A percentile compares a stretch with the other conserved stretches of the same genome.
Evolutionary conservation across 2,888 invertebrate genomes (phyloP).

Genomic region (Entomobrya proxima): DNA sequence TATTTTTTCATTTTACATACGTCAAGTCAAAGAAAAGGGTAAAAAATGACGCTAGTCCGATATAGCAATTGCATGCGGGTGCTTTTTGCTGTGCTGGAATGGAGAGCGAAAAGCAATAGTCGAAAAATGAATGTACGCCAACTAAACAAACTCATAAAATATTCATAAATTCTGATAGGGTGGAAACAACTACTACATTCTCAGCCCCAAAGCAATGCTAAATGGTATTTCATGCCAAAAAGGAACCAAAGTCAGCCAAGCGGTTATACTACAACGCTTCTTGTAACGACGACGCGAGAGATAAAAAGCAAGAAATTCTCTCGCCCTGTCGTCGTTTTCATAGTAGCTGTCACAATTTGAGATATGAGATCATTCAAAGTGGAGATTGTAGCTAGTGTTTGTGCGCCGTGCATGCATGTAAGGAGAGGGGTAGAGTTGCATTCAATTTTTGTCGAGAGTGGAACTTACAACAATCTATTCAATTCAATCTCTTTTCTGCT

Average conservation of each 20-base stretch:
- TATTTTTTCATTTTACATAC: conserved; percentile 23
- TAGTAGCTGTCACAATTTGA: conserved; percentile 66
- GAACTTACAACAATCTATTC: conserved; percentile 37
- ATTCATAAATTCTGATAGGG: conserved; percentile 54
- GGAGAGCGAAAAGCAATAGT: background rate
- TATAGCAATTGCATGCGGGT: background rate
- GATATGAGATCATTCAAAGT: conserved; percentile 66
- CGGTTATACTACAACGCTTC: background rate
- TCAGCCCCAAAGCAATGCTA: background rate
- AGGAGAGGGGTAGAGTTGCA: background rate
- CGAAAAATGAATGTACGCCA: conserved; percentile 20
- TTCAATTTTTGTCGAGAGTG: conserved; percentile 26
- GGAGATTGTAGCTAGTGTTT: conserved; percentile 11
- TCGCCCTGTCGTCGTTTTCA: conserved; percentile 47
- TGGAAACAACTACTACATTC: conserved; percentile 10
- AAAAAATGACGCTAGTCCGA: conserved; percentile 13
- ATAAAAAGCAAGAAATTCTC: conserved; percentile 26
- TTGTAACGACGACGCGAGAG: background rate
- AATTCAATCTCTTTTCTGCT: conserved; percentile 41
- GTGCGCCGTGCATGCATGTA: background rate
- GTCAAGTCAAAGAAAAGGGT: background rate
- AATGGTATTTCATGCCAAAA: background rate
- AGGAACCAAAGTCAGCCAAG: background rate
- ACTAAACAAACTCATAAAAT: conserved; percentile 55
- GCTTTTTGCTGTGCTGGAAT: background rate